Conservation (phyloP, 2,797 vertebrate species). For the Pangasius larnaudii region DNA sequence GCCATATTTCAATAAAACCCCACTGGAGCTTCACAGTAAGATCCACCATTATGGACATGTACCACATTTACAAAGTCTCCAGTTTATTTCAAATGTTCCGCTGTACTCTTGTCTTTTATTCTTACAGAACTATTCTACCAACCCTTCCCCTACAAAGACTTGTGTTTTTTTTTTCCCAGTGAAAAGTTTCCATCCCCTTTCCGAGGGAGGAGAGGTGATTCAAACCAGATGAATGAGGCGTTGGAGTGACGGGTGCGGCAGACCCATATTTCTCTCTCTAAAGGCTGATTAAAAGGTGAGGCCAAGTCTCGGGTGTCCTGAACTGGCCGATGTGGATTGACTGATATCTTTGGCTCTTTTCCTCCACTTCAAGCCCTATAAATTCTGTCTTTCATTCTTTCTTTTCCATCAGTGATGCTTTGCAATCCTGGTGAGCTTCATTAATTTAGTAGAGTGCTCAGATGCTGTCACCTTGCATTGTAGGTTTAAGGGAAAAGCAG, state of each 20-base stretch:
- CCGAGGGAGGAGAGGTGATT: slow-evolving; percentile 72
- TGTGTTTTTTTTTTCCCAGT: background rate
- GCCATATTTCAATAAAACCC: background rate
- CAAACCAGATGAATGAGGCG: slow-evolving; percentile 81
- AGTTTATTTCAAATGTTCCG: background rate
- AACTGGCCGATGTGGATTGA: slow-evolving; percentile 29
- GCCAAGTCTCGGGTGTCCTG: slow-evolving; percentile 32
- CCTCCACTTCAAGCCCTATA: slow-evolving; percentile 6
- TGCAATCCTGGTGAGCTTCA: slow-evolving; percentile 33
- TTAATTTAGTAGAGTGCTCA: slow-evolving; percentile 45
- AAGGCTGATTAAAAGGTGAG: slow-evolving; percentile 76
- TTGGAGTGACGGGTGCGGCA: slow-evolving; percentile 65
- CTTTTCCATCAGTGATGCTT: background rate
- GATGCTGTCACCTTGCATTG: slow-evolving; percentile 56
- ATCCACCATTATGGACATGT: background rate
- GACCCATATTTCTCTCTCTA: slow-evolving; percentile 77
- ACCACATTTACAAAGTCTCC: background rate
- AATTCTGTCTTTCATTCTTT: slow-evolving; percentile 2
- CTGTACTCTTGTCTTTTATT: background rate
- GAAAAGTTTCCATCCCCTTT: slow-evolving; percentile 15
- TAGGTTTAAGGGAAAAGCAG: slow-evolving; percentile 38
- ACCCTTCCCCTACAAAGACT: background rate
- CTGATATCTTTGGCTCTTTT: slow-evolving; percentile 34
- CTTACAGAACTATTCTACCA: background rate
- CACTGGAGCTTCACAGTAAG: background rate